Conservation (phyloP, 1,140 invertebrate species). For the Eueides isabella region DNA sequence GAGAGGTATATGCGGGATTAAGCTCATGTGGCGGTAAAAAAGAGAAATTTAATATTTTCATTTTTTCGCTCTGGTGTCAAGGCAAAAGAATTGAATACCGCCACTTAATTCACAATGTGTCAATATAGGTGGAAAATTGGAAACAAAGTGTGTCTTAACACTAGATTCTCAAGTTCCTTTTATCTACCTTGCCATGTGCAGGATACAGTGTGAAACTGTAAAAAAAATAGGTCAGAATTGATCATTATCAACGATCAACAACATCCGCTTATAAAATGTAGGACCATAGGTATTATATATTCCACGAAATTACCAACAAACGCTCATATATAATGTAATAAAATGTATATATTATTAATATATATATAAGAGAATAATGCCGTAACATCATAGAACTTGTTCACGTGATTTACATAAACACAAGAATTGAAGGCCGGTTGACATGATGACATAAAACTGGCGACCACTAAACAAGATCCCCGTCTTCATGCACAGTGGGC, state of each 20-base stretch:
- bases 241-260: neutral
- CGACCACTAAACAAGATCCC: constrained; percentile 49
- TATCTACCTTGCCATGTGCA: no score
- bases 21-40: no score
- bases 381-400: constrained; percentile 46
- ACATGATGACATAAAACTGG: constrained; percentile 69
- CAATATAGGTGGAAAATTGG: no score
- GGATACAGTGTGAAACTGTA: no score
- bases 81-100: no score
- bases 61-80: no score
- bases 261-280: neutral
- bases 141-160: no score
- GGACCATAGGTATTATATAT: no score
- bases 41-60: no score
- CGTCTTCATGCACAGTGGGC: constrained; percentile 24
- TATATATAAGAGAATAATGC: constrained; percentile 29
- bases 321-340: neutral
- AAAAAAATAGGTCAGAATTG: neutral
- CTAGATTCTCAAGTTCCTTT: no score
- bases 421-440: constrained; percentile 64
- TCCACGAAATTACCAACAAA: neutral
- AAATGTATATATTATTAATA: constrained; percentile 14
- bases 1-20: no score
- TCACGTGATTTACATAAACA: constrained; percentile 69
- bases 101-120: no score